Conservation (phyloP, 2,888 invertebrate species). For the Cephus rjabovi region DNA sequence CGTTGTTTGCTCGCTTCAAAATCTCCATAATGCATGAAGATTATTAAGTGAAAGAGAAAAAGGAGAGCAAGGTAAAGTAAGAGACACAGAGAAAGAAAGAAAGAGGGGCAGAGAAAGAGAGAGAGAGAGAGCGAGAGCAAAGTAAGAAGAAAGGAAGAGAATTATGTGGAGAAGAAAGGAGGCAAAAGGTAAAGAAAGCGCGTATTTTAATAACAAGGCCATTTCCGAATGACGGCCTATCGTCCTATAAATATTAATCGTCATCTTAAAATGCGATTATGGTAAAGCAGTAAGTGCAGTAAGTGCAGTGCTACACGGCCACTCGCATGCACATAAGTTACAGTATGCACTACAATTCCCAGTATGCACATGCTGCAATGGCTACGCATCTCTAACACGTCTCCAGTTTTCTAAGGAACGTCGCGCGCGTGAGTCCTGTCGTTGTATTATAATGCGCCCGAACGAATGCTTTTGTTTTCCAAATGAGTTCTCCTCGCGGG, state of each 20-base stretch:
- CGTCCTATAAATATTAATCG: slow-evolving; percentile 53
- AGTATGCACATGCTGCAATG: too few species aligned
- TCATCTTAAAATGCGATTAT: slow-evolving; percentile 49
- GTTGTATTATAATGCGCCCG: slow-evolving; percentile 53
- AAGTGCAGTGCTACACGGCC: slow-evolving; percentile 7
- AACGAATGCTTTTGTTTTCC: slow-evolving; percentile 60
- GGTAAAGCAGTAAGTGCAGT: slow-evolving; percentile 46
- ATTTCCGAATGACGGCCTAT: slow-evolving; percentile 30
- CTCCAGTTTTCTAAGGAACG: too few species aligned
- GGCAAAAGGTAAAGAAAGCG: slow-evolving; percentile 17
- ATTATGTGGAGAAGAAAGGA: not conserved
- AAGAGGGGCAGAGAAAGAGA: too few species aligned
- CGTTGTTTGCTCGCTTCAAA: not conserved
- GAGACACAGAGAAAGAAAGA: too few species aligned
- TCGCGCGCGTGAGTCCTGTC: slow-evolving; percentile 32
- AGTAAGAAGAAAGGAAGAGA: too few species aligned
- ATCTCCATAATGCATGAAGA: slow-evolving; percentile 48
- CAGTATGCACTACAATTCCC: too few species aligned
- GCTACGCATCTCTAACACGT: too few species aligned
- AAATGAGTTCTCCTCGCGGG: slow-evolving; percentile 39
- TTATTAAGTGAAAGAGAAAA: slow-evolving; percentile 26
- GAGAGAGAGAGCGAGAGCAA: too few species aligned
- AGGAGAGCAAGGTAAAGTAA: too few species aligned
- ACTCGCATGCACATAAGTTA: too few species aligned
- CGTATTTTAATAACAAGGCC: slow-evolving; percentile 30